Conservation (phyloP, 2,113 vertebrate genomes). For the Cettia cetti region DNA sequence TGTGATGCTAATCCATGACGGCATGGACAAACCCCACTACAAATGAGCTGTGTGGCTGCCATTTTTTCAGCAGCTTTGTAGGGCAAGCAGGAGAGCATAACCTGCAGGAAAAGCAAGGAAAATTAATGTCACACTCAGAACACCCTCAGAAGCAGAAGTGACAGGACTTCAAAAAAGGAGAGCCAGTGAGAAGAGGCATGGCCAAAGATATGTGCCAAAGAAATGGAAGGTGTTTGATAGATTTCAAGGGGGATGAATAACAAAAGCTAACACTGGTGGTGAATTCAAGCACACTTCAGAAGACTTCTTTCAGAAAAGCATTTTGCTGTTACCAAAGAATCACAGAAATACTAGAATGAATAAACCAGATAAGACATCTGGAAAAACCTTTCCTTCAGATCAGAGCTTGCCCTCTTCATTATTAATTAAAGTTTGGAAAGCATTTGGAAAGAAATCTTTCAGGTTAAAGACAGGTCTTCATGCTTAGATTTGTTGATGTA, state of each 20-base stretch:
- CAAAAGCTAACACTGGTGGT: neutral
- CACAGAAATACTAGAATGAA: neutral
- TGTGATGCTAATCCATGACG: neutral
- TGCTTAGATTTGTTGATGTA: fast-evolving
- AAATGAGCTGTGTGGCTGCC: neutral
- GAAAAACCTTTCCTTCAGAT: neutral
- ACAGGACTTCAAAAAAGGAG: neutral
- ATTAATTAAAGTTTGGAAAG: neutral
- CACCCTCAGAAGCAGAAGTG: neutral
- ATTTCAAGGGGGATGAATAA: neutral
- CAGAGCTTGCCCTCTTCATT: neutral
- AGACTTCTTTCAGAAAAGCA: neutral
- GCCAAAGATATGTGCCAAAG: neutral
- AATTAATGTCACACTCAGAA: too few species aligned
- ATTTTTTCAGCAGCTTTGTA: neutral
- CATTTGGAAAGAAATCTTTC: neutral
- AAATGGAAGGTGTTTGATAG: neutral
- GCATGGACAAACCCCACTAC: neutral
- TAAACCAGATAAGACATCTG: neutral
- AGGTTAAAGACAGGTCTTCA: neutral
- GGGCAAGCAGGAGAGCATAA: neutral
- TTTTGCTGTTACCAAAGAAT: neutral
- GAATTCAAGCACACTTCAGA: neutral
- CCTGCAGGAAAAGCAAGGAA: neutral
- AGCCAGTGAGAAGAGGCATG: too few species aligned